Evolutionary conservation across 2,888 invertebrate genomes (phyloP), one percentile per base, ranked within the genome.

Genomic region (Mythimna lalbum): DNA sequence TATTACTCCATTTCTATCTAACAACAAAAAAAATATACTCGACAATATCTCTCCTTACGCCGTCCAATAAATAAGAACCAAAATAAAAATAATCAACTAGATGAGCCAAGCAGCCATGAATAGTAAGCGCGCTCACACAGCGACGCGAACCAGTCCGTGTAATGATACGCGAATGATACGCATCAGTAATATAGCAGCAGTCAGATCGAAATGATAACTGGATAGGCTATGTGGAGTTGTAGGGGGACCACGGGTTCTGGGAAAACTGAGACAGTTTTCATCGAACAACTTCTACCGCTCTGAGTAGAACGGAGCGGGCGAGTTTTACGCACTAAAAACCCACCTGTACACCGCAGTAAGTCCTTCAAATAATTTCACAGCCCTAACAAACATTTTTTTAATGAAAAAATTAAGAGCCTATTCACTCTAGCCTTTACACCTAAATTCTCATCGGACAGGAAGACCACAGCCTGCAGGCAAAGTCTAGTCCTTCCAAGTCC

Each of bases 131-230:
- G 39, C 50, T 36, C 63, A 65, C 80, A 68, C 73, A 83, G 71
- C 56, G 62, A 60, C 64, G 12, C 49, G 65, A 71, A 69, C 69
- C 33, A 69, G 63, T 73, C 52, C 61, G 52, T 73, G 78, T 86
- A 87, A 84, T 80, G 76, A 84, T 82, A 85, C 73, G 73, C 69
- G 76, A 50, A 80, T 84, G 87, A 84, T 81, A 83, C 39, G 77
- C 78, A 81, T 80, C 83, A 84, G 81, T 81, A 79, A 83, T 78
- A 81, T 83, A 80, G 83, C 62, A 69, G 60, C 71, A 70, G 76
- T 69, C 57, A 83, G 83, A 85, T 85, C 56, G 60, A 74, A 57
- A 67, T 80, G 65, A 79, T 79, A 83, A 79, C 75, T 71, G 65
- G 19, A 62, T 72, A 85, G 73, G 63, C 81, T 63, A 55, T 61